phyloP scores from a whole-genome alignment of 2,797 vertebrate genomes.

The Sparidentex hasta region DNA sequence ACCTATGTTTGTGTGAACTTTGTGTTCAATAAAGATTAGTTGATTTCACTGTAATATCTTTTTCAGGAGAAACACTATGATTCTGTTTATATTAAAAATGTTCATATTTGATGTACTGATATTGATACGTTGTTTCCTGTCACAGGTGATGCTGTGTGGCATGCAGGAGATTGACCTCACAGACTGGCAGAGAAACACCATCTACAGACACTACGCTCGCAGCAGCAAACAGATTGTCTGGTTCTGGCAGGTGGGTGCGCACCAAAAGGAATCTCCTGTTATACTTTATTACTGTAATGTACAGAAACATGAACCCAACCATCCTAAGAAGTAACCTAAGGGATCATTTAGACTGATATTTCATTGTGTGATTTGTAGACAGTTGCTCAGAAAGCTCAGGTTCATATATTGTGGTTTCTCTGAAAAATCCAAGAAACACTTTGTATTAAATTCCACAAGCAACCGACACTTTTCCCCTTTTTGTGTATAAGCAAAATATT shows the following conservation, averaged over 20 bases:
- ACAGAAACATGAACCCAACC: background rate
- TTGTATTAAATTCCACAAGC: too few species aligned
- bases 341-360: too few species aligned
- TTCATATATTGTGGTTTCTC: background rate
- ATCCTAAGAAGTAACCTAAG: background rate
- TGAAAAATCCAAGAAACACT: background rate
- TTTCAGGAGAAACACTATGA: background rate
- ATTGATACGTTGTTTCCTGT: background rate
- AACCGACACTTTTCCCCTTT: too few species aligned
- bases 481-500: too few species aligned
- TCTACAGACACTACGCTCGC: conserved; percentile 96
- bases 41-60: background rate
- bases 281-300: background rate
- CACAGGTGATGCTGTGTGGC: conserved; percentile 96
- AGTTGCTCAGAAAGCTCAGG: too few species aligned
- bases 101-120: too few species aligned
- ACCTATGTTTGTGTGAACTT: background rate
- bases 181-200: conserved; percentile 97
- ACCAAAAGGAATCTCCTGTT: background rate
- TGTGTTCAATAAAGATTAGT: background rate
- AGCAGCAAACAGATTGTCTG: conserved; percentile 99
- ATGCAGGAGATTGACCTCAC: conserved; percentile 98
- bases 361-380: background rate
- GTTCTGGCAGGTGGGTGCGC: conserved; percentile 96
- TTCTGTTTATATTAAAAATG: too few species aligned